Conservation (phyloP, 2,113 vertebrate species). For the Acanthochromis polyacanthus region DNA sequence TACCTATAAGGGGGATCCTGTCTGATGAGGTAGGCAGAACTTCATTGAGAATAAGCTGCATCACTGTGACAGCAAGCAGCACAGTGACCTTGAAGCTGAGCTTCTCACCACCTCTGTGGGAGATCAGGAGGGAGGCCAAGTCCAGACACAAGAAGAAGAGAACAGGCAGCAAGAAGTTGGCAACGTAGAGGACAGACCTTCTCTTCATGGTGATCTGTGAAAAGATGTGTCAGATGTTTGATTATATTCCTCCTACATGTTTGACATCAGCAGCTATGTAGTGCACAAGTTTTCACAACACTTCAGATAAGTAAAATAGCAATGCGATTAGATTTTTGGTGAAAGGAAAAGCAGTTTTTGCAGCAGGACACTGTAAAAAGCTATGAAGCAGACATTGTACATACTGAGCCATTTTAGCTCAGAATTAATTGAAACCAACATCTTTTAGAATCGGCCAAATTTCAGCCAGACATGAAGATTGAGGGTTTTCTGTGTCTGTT, state of each 20-base stretch:
- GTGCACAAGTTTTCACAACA: too few relatives aligned
- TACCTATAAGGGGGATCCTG: conserved; percentile 78
- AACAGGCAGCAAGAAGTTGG: conserved; percentile 84
- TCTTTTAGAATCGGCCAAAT: too few relatives aligned
- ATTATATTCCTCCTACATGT: too few relatives aligned
- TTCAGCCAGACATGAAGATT: too few relatives aligned
- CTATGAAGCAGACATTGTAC: too few relatives aligned
- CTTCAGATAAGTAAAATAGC: not conserved
- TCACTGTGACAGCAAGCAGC: conserved; percentile 77
- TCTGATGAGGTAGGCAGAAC: conserved; percentile 75
- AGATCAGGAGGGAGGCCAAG: conserved; percentile 83
- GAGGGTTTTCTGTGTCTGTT: too few relatives aligned
- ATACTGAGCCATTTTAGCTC: too few relatives aligned
- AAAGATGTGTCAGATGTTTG: not conserved
- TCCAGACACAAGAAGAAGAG: conserved; percentile 85
- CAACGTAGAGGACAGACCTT: conserved; percentile 79
- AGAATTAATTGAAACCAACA: too few relatives aligned
- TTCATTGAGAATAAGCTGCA: conserved; percentile 81
- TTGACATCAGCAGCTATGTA: too few relatives aligned
- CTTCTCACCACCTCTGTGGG: conserved; percentile 82
- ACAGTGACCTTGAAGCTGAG: conserved; percentile 78
- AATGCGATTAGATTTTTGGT: too few relatives aligned
- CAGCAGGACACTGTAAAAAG: too few relatives aligned
- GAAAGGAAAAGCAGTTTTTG: too few relatives aligned
- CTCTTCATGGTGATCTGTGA: conserved; percentile 80